These are phyloP conservation scores for Urocolius indicus DNA, from an alignment of 2,113 vertebrate genomes.

Conservation along the genomic window DNA sequence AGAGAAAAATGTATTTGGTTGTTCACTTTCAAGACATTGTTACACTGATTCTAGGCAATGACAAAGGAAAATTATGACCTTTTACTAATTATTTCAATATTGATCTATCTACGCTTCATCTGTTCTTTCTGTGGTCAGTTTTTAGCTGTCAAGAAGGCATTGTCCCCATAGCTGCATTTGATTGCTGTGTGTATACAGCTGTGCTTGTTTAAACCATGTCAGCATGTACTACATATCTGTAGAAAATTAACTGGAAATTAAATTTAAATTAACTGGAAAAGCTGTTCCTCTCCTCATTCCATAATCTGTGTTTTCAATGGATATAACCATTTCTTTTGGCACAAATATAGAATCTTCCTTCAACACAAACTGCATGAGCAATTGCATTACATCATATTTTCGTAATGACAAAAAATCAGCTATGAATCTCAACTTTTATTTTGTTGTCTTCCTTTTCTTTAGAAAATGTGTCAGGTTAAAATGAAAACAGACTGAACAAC, in stretches of 20 bases:
- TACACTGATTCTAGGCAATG: background rate
- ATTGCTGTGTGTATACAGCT: conserved; percentile 51
- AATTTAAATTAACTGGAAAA: background rate
- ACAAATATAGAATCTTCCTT: background rate
- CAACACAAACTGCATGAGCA: background rate
- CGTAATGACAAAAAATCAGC: background rate
- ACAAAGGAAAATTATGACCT: background rate
- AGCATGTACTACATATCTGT: background rate
- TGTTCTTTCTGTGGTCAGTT: background rate
- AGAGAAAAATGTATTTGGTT: background rate
- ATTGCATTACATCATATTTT: background rate
- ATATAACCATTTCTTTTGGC: conserved; percentile 22
- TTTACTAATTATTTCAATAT: conserved; percentile 20
- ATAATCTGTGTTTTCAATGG: conserved; percentile 14
- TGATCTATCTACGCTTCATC: background rate
- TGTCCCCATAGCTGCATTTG: background rate
- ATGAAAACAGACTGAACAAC: background rate
- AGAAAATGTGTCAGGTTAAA: background rate
- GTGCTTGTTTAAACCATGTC: conserved; percentile 10
- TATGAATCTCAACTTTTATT: background rate
- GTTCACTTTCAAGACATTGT: background rate
- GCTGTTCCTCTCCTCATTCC: background rate
- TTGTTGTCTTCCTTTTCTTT: background rate
- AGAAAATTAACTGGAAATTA: conserved; percentile 16
- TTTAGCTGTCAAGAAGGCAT: conserved; percentile 5